Evolutionary conservation across 2,113 vertebrate genomes (phyloP).

Genomic region (Oreocharis arfaki): DNA sequence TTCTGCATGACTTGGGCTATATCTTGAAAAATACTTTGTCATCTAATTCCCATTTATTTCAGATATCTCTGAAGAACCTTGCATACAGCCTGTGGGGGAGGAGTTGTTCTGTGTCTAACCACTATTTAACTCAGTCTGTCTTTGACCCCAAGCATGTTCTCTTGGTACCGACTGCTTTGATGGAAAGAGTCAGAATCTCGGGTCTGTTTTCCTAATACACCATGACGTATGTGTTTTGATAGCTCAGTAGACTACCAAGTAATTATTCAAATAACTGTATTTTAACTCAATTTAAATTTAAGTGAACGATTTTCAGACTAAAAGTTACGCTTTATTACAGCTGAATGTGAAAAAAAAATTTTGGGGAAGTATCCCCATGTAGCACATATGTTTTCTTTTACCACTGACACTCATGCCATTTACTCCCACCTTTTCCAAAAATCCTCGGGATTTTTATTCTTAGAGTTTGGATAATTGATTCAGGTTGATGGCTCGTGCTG

Average conservation of each 20-base stretch:
- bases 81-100: background rate
- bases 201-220: background rate
- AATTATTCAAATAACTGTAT: background rate
- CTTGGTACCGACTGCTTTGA: background rate
- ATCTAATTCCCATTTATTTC: background rate
- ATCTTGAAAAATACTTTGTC: background rate
- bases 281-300: background rate
- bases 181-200: background rate
- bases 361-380: background rate
- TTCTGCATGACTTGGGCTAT: background rate
- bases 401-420: background rate
- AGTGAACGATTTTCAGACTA: background rate
- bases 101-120: background rate
- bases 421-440: background rate
- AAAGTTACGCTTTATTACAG: background rate
- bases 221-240: background rate
- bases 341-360: background rate
- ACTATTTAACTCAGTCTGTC: background rate
- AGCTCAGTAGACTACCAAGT: background rate
- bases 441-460: background rate
- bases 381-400: background rate
- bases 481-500: background rate
- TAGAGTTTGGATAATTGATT: conserved; percentile 18
- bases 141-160: background rate
- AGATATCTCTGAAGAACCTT: background rate